These are phyloP conservation scores for Siniperca knerii DNA, from an alignment of 2,113 vertebrate genomes.

Conservation along the genomic window DNA sequence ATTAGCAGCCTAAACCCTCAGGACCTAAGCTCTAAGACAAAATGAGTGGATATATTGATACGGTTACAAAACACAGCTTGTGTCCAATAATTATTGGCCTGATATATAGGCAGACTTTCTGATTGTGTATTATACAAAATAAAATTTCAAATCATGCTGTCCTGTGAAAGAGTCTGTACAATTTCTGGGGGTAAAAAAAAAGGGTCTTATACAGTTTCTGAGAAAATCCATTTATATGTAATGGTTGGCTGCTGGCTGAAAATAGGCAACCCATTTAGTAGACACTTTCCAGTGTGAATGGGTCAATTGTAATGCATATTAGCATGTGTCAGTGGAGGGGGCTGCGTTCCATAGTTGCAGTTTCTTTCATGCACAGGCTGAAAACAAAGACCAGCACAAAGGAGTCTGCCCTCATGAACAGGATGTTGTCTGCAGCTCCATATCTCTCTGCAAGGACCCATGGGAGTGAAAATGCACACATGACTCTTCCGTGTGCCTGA, in stretches of 20 bases:
- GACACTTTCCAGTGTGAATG: conserved; percentile 67
- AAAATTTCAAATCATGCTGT: background rate
- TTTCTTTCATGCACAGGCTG: conserved; percentile 51
- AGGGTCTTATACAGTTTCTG: background rate
- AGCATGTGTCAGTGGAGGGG: conserved; percentile 63
- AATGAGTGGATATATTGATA: background rate
- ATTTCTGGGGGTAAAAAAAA: background rate
- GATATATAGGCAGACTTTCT: background rate
- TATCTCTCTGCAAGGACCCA: conserved; percentile 15
- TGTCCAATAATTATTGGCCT: background rate
- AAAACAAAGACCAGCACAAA: conserved; percentile 75
- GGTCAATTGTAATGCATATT: conserved; percentile 73
- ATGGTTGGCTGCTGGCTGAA: conserved; percentile 33
- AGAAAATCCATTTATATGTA: conserved; percentile 20
- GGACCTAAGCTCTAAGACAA: background rate
- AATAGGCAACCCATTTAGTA: conserved; percentile 55
- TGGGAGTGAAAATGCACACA: conserved; percentile 13
- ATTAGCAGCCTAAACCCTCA: background rate
- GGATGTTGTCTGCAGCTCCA: conserved; percentile 48
- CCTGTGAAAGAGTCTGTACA: background rate
- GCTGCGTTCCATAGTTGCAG: conserved; percentile 47
- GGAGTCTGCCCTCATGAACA: conserved; percentile 48
- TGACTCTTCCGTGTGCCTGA: conserved; percentile 4
- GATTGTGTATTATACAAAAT: background rate
- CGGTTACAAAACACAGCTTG: background rate